phyloP scores from a whole-genome alignment of 2,888 invertebrate species.

The Tenthredo mesomela region DNA sequence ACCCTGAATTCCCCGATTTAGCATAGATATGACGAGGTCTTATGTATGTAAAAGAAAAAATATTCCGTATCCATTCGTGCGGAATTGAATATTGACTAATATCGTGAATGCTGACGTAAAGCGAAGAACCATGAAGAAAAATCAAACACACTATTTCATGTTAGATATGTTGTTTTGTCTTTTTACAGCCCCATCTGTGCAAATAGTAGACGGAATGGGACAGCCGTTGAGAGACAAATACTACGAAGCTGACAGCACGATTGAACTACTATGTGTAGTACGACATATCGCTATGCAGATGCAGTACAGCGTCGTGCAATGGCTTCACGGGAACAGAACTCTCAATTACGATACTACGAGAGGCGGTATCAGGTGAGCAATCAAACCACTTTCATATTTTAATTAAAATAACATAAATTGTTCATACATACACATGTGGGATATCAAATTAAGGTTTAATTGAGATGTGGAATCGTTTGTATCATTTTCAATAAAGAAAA shows the following conservation, averaged over 20 bases:
- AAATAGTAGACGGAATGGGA: conserved; percentile 85
- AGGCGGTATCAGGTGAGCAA: conserved; percentile 83
- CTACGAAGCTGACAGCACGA: conserved; percentile 85
- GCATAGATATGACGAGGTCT: not conserved
- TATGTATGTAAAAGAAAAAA: too few relatives aligned
- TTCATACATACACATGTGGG: not conserved
- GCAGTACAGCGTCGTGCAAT: conserved; percentile 80
- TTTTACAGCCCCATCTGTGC: conserved; percentile 84
- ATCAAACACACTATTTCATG: not conserved
- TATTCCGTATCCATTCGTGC: not conserved
- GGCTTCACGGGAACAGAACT: conserved; percentile 84
- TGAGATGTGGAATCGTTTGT: not conserved
- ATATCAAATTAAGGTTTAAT: not conserved
- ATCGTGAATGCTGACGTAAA: not conserved
- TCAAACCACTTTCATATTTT: not conserved
- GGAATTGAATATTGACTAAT: not conserved
- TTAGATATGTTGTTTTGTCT: conserved; percentile 49
- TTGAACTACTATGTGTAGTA: conserved; percentile 83
- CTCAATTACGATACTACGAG: conserved; percentile 84
- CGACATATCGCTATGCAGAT: conserved; percentile 80
- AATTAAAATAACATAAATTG: not conserved
- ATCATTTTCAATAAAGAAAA: too few relatives aligned
- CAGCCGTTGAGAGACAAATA: conserved; percentile 84
- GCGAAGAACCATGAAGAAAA: not conserved
- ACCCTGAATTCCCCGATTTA: not conserved